Conservation (phyloP, 2,113 vertebrate species). For the Hydrolagus affinis region DNA sequence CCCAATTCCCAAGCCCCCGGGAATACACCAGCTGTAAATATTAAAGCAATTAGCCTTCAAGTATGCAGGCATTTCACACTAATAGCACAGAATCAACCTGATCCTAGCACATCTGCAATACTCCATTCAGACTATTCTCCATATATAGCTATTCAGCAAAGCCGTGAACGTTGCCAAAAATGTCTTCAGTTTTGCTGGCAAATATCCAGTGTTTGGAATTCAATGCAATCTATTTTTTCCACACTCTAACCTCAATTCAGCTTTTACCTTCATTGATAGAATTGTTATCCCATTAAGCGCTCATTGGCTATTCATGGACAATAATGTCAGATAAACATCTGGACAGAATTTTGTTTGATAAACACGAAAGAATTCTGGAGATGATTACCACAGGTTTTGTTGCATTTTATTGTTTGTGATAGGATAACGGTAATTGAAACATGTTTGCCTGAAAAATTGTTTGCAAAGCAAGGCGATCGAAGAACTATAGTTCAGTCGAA, state of each 20-base stretch:
- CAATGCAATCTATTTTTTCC: not conserved
- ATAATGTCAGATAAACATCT: not conserved
- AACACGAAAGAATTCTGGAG: not conserved
- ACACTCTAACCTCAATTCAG: not conserved
- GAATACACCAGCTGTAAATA: not conserved
- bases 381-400: not conserved
- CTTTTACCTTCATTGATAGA: not conserved
- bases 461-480: no score
- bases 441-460: no score
- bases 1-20: no score
- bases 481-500: no score
- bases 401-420: not conserved
- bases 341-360: not conserved
- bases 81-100: not conserved
- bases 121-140: not conserved
- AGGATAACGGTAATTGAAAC: no score
- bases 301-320: conserved; percentile 3
- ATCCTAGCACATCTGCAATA: not conserved
- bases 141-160: not conserved
- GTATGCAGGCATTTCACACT: not conserved
- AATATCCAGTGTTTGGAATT: not conserved
- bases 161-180: not conserved
- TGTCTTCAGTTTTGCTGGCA: not conserved
- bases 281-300: not conserved
- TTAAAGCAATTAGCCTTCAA: not conserved